Evolutionary conservation across 2,888 invertebrate genomes (phyloP).

Genomic region (Hypselothyrea guttata): DNA sequence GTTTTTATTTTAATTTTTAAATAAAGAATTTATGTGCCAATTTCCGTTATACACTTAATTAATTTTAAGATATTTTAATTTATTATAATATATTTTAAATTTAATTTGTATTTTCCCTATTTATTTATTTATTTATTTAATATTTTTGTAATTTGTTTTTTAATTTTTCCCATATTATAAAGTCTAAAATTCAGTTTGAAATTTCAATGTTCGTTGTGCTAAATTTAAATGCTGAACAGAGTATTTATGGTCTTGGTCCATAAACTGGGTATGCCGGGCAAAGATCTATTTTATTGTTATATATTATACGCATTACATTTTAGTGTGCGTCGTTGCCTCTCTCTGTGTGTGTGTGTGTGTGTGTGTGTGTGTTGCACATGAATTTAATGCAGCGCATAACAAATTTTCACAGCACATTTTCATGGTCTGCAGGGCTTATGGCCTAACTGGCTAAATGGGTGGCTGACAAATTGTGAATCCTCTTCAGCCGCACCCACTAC

Average conservation of each 20-base stretch:
- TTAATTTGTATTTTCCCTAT: too few relatives aligned
- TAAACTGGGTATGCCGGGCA: background rate
- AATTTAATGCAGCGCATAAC: slow-evolving; percentile 72
- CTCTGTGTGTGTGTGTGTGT: slow-evolving; percentile 6
- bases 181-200: background rate
- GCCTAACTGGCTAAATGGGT: slow-evolving; percentile 74
- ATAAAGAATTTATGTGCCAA: too few relatives aligned
- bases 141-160: too few relatives aligned
- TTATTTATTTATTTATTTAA: too few relatives aligned
- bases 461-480: slow-evolving; percentile 74
- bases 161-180: background rate
- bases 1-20: too few relatives aligned
- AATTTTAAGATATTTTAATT: too few relatives aligned
- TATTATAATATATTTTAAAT: too few relatives aligned
- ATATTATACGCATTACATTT: slow-evolving; percentile 14
- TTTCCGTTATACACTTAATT: too few relatives aligned
- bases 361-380: slow-evolving; percentile 46
- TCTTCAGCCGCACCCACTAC: slow-evolving; percentile 14
- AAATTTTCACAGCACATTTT: slow-evolving; percentile 74
- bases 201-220: too few relatives aligned
- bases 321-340: background rate
- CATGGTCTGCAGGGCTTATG: slow-evolving; percentile 51
- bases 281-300: slow-evolving; percentile 49
- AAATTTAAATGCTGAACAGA: background rate
- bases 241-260: slow-evolving; percentile 7